Evolutionary conservation across 2,113 vertebrate genomes (phyloP).

Genomic region (Amblyornis subalaris): DNA sequence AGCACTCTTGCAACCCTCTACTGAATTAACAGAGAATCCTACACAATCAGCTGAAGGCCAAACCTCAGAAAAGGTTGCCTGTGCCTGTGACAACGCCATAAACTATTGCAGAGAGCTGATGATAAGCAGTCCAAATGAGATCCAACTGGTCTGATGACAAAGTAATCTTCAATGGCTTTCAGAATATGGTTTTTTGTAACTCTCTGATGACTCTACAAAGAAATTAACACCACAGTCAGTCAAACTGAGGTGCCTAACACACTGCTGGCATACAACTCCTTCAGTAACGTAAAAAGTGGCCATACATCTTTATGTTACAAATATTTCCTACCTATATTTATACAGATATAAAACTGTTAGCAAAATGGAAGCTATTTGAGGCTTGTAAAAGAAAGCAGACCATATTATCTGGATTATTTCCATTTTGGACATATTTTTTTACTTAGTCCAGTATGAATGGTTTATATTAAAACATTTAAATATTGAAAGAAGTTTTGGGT

Average conservation of each 20-base stretch:
- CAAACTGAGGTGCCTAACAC: slow-evolving; percentile 33
- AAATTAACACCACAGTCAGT: slow-evolving; percentile 31
- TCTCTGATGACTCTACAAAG: slow-evolving; percentile 35
- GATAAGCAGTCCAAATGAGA: slow-evolving; percentile 25
- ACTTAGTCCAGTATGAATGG: slow-evolving; percentile 65
- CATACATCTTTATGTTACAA: slow-evolving; percentile 42
- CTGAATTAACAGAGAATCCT: neutral
- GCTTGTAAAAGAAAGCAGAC: slow-evolving; percentile 58
- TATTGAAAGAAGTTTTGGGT: slow-evolving; percentile 65
- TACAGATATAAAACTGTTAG: slow-evolving; percentile 60
- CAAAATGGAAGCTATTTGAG: slow-evolving; percentile 58
- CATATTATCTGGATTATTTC: slow-evolving; percentile 68
- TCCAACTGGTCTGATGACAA: slow-evolving; percentile 41
- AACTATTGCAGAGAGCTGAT: neutral
- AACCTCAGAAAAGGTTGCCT: slow-evolving; percentile 13
- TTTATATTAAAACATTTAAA: slow-evolving; percentile 75
- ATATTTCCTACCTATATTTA: slow-evolving; percentile 55
- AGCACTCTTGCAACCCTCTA: neutral
- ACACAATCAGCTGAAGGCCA: neutral
- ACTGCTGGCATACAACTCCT: neutral
- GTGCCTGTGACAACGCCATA: neutral
- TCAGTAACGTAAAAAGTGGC: slow-evolving; percentile 19
- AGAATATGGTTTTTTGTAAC: slow-evolving; percentile 17
- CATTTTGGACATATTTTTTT: slow-evolving; percentile 69
- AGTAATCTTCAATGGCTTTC: slow-evolving; percentile 31